phyloP scores from a whole-genome alignment of 2,113 vertebrate species.

The Aldabrachelys gigantea region DNA sequence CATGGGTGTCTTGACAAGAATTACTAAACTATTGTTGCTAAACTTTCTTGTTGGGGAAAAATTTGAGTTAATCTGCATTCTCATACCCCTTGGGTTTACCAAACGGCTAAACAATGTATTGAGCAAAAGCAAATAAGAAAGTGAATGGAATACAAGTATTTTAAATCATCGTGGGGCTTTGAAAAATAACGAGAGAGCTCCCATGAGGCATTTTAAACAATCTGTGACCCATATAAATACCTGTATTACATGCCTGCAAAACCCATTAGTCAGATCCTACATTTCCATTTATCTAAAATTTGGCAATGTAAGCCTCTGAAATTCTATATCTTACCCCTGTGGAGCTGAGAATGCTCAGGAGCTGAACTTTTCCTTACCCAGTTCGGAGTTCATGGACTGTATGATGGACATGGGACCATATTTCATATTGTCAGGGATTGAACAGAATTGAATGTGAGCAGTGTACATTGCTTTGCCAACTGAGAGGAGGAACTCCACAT shows the following conservation, averaged over 20 bases:
- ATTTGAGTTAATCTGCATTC: not conserved
- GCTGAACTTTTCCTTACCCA: not conserved
- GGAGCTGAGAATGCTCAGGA: not conserved
- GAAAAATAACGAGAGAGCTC: not conserved
- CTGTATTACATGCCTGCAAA: not conserved
- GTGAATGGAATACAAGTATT: too few species aligned
- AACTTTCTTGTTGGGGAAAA: not conserved
- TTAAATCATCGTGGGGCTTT: slow-evolving; percentile 1
- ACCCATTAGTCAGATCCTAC: rapidly evolving
- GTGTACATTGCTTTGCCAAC: not conserved
- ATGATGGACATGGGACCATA: rapidly evolving
- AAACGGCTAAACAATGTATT: not conserved
- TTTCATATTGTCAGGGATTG: rapidly evolving
- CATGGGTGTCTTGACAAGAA: not conserved
- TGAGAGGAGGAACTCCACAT: not conserved
- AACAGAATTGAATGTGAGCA: rapidly evolving
- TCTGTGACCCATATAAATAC: not conserved
- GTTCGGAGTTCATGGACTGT: rapidly evolving
- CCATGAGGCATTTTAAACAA: not conserved
- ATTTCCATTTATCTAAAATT: not conserved
- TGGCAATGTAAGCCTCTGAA: not conserved
- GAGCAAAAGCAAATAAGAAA: not conserved
- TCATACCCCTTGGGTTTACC: not conserved
- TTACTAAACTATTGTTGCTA: slow-evolving; percentile 19
- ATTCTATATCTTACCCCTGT: not conserved